Evolutionary conservation across 2,797 vertebrate species (phyloP).

Genomic region (Oreochromis mossambicus): DNA sequence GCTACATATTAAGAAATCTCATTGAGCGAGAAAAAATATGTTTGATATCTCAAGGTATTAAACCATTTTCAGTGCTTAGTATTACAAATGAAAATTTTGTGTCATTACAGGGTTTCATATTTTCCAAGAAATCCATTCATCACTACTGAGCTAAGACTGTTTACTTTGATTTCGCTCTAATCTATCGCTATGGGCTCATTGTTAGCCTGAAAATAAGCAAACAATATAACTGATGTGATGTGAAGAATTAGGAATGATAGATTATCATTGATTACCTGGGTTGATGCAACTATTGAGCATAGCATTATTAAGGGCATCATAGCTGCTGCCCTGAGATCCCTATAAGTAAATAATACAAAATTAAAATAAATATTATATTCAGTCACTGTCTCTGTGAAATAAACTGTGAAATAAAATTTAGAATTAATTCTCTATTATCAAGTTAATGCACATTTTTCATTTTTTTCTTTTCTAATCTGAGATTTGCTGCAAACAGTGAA

Average conservation of each 20-base stretch:
- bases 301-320: neutral
- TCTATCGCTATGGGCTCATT: neutral
- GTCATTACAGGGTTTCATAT: neutral
- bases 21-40: neutral
- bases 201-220: neutral
- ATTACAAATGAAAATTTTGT: neutral
- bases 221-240: neutral
- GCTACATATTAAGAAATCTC: neutral
- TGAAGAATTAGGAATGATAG: neutral
- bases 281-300: neutral
- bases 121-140: neutral
- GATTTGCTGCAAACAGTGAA: neutral
- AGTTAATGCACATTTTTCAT: neutral
- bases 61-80: neutral
- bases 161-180: neutral
- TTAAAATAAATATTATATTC: neutral
- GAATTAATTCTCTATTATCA: neutral
- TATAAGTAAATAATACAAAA: neutral
- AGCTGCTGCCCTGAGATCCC: neutral
- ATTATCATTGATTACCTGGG: neutral
- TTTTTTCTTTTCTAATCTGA: neutral
- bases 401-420: neutral
- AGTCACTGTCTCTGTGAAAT: neutral
- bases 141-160: neutral
- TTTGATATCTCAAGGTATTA: constrained; percentile 10